Percentiles rank a stretch among this genome's conserved stretches.
phyloP scores from a whole-genome alignment of 53 echinoderm and acorn worm genomes.

The Hippasteria phrygiana region DNA sequence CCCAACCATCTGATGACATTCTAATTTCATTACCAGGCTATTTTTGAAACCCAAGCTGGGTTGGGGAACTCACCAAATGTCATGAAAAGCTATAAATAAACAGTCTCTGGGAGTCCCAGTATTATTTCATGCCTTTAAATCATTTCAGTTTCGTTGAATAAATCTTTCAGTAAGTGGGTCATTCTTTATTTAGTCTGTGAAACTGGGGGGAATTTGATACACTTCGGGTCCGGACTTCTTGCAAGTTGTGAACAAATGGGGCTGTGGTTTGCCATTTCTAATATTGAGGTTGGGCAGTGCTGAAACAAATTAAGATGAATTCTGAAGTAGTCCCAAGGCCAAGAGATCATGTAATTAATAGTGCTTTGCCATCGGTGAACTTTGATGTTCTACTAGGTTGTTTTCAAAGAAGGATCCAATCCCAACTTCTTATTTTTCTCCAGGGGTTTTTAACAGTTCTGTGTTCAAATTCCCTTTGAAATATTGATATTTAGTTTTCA shows the following conservation, averaged over 20 bases:
- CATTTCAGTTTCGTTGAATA: slow-evolving; percentile 14
- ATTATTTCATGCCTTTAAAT: slow-evolving; percentile 20
- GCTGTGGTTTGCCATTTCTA: neutral
- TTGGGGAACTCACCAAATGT: slow-evolving; percentile 31
- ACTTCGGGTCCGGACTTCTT: neutral
- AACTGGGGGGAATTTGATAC: slow-evolving; percentile 29
- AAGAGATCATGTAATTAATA: neutral
- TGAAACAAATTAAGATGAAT: neutral
- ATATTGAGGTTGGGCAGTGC: neutral
- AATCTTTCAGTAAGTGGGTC: slow-evolving; percentile 37
- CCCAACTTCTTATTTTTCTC: too few relatives aligned
- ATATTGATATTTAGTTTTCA: too few relatives aligned
- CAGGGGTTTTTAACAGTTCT: too few relatives aligned
- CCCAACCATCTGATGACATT: slow-evolving; percentile 23
- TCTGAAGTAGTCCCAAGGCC: too few relatives aligned
- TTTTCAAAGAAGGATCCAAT: too few relatives aligned
- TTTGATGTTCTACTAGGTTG: too few relatives aligned
- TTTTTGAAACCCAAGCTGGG: slow-evolving; percentile 14
- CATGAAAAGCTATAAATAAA: slow-evolving; percentile 31
- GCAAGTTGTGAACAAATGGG: neutral
- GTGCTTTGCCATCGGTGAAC: too few relatives aligned
- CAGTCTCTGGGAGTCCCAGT: neutral
- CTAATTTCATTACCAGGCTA: neutral
- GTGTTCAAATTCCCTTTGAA: too few relatives aligned
- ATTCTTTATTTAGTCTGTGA: slow-evolving; percentile 17